phyloP scores from a whole-genome alignment of 1,140 invertebrate genomes.

The Oryctes rhinoceros region DNA sequence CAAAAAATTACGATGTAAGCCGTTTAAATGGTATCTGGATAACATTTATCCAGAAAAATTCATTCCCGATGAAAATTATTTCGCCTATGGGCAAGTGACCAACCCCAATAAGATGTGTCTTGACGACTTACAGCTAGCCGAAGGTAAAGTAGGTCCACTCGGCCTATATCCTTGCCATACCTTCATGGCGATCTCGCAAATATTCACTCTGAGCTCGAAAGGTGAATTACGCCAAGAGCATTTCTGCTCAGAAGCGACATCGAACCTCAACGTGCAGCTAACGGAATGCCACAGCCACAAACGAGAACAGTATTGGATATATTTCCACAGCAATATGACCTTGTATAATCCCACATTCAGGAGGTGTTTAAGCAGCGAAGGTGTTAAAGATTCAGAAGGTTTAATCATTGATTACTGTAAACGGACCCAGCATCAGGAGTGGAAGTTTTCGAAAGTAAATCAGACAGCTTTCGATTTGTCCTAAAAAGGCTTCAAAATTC shows the following conservation, averaged over 20 bases:
- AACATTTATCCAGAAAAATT: conserved; percentile 88
- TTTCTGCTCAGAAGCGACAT: conserved; percentile 69
- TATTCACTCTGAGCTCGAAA: conserved; percentile 75
- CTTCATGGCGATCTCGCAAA: conserved; percentile 72
- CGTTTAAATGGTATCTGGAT: conserved; percentile 83
- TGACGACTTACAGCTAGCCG: conserved; percentile 80
- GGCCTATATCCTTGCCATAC: conserved; percentile 81
- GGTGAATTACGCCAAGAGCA: conserved; percentile 81
- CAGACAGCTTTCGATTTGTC: conserved; percentile 47
- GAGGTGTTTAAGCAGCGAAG: conserved; percentile 58
- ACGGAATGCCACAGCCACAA: conserved; percentile 64
- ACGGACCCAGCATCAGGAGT: conserved; percentile 54
- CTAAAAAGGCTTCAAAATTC: too few species aligned
- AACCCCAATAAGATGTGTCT: conserved; percentile 73
- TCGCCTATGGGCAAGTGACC: conserved; percentile 72
- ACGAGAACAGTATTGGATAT: conserved; percentile 70
- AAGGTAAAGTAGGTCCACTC: conserved; percentile 73
- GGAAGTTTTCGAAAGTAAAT: conserved; percentile 57
- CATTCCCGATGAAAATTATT: conserved; percentile 82
- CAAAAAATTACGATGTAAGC: conserved; percentile 78
- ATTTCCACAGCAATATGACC: conserved; percentile 52
- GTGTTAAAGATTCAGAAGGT: conserved; percentile 57
- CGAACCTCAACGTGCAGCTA: conserved; percentile 63
- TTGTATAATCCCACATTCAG: conserved; percentile 54
- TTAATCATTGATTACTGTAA: conserved; percentile 55